Base-by-base conservation (phyloP, 92 coral and sea anemone species). In the Nematostella vectensis region DNA sequence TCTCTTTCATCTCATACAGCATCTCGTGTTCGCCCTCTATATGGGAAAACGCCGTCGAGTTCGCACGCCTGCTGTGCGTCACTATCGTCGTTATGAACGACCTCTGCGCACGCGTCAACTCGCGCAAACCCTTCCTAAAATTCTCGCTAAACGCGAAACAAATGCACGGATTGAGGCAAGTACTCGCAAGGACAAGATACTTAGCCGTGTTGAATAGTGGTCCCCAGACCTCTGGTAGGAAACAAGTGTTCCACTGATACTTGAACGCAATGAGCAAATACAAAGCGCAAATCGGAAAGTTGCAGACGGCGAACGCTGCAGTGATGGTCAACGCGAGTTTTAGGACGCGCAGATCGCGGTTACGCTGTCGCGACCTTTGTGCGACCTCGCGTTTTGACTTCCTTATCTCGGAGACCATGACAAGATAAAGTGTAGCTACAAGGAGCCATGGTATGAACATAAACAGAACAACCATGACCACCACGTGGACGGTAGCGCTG, bases 111-210 rank as follows among this genome's bases (percentile, higher is more conserved):
- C 16, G 16, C 3, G 40, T 11, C 23, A 60, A 2, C 4, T 47
- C 55, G 13, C n/a, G 22, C 18, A 43, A 45, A 8, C 66, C 66
- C 49, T 60, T 60, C 1, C 66, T 45, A 22, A 60, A 60, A 48
- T 60, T 60, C 25, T 60, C 66, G 42, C 66, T 60, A 18, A 60
- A 60, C 51, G 50, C 49, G 31, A 60, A 60, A 16, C 66, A 60
- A 1, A 60, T 26, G 25, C 66, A 60, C 1, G 66, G 66, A 27
- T 60, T 60, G 16, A 60, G 38, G 37, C 48, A 39, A 2, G 66
- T 26, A 28, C 27, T 42, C 33, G 49, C 48, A 24, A 60, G 26
- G 6, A 60, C 66, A 4, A 60, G 24, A 4, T 31, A 21, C 49
- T 45, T 27, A 11, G 66, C 54, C 0, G 40, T 9, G 55, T 27